These are phyloP conservation scores for Apocheima hispidaria DNA, from an alignment of 2,888 invertebrate species.

Conservation along the genomic window DNA sequence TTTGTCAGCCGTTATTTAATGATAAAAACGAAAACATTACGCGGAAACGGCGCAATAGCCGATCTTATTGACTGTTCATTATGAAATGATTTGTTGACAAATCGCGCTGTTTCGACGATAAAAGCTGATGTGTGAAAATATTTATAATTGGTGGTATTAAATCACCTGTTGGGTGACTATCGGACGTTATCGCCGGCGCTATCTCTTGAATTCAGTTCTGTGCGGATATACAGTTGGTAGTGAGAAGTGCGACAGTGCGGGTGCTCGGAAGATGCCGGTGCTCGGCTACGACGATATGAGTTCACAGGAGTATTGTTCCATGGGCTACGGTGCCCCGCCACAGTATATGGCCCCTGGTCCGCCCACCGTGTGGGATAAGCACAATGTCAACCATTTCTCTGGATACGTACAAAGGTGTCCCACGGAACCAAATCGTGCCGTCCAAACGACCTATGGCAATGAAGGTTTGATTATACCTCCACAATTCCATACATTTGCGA, in stretches of 20 bases:
- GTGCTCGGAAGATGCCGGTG: conserved; percentile 76
- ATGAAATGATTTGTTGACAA: conserved; percentile 45
- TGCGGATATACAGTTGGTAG: conserved; percentile 60
- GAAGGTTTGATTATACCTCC: conserved; percentile 63
- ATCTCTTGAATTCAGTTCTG: conserved; percentile 55
- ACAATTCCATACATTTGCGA: conserved; percentile 1
- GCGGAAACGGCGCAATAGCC: conserved; percentile 51
- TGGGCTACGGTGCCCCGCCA: conserved; percentile 62
- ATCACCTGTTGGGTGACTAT: conserved; percentile 69
- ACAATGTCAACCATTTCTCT: conserved; percentile 57
- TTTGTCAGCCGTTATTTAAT: conserved; percentile 50
- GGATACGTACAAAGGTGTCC: conserved; percentile 59
- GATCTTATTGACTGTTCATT: conserved; percentile 36
- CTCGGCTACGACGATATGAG: conserved; percentile 73
- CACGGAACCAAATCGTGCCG: conserved; percentile 42
- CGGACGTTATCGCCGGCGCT: conserved; percentile 54
- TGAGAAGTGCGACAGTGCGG: conserved; percentile 54
- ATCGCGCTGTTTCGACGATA: conserved; percentile 47
- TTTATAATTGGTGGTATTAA: conserved; percentile 57
- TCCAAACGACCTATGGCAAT: conserved; percentile 43
- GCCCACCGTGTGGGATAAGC: conserved; percentile 71
- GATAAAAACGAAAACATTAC: conserved; percentile 74
- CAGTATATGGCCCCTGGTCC: conserved; percentile 65
- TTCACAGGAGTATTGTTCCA: conserved; percentile 71
- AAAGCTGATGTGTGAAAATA: conserved; percentile 52